Conservation (phyloP, 2,113 vertebrate genomes). For the Oceanites oceanicus region DNA sequence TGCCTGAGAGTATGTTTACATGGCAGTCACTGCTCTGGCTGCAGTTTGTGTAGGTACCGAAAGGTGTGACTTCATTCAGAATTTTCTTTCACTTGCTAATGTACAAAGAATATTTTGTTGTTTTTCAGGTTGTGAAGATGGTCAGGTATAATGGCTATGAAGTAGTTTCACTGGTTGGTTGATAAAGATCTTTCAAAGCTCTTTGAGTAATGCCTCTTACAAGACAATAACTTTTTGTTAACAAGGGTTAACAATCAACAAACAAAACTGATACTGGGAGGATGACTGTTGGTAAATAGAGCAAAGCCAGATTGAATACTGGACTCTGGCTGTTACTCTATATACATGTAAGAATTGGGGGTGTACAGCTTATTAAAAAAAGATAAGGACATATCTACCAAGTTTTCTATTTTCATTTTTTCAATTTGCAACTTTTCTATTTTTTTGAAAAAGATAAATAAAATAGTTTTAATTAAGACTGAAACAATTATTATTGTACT, state of each 20-base stretch:
- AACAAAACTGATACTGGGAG: neutral
- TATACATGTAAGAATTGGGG: neutral
- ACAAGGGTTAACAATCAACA: neutral
- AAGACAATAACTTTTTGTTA: neutral
- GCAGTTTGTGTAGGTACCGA: neutral
- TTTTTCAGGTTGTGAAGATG: neutral
- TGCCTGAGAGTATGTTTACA: neutral
- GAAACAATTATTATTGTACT: neutral
- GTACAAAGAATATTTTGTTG: neutral
- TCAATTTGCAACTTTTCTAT: neutral
- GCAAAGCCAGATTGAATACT: neutral
- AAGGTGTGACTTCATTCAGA: neutral
- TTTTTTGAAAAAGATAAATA: neutral
- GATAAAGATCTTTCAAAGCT: neutral
- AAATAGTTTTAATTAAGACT: neutral
- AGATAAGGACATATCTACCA: neutral
- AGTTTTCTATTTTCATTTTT: neutral
- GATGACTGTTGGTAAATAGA: neutral
- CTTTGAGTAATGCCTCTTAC: neutral
- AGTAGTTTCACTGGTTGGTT: neutral
- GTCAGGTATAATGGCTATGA: neutral
- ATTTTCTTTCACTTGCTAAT: neutral
- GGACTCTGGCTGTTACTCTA: neutral
- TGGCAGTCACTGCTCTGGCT: neutral
- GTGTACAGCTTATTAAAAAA: neutral